Evolutionary conservation across 2,797 vertebrate species (phyloP).

Genomic region (Sebastes alutus): DNA sequence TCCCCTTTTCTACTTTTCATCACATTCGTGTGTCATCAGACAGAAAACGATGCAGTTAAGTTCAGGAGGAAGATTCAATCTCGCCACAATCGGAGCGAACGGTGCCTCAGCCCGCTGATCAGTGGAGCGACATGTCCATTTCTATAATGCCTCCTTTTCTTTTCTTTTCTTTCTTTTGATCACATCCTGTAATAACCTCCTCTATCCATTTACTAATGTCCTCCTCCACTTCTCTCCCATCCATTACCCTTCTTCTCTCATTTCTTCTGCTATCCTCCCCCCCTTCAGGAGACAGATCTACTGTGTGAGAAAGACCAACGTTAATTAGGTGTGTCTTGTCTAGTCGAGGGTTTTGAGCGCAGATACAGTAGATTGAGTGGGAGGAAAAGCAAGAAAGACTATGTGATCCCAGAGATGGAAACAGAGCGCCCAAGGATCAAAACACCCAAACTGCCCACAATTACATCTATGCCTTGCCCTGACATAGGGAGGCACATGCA

Average conservation of each 20-base stretch:
- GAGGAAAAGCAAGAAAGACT: constrained; percentile 23
- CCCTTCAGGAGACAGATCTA: constrained; percentile 9
- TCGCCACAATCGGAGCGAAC: not conserved
- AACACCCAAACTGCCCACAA: constrained; percentile 55
- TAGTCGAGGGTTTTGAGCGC: constrained; percentile 2
- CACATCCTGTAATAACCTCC: constrained; percentile 28
- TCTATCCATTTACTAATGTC: constrained; percentile 36
- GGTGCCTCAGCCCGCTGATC: not conserved
- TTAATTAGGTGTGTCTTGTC: constrained; percentile 49
- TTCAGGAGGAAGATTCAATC: constrained; percentile 14
- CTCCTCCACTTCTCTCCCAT: constrained; percentile 11
- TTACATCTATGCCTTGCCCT: constrained; percentile 31
- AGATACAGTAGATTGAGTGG: constrained; percentile 20
- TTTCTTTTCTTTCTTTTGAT: constrained; percentile 36
- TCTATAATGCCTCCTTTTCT: constrained; percentile 22
- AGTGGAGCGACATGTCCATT: not conserved
- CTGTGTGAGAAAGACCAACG: constrained; percentile 7
- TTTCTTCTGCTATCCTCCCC: constrained; percentile 6
- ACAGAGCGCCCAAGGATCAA: constrained; percentile 23
- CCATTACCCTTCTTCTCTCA: constrained; percentile 42
- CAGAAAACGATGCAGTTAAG: constrained; percentile 3
- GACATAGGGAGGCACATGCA: not conserved
- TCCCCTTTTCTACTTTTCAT: not conserved
- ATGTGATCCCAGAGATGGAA: constrained; percentile 26
- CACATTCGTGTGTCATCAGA: constrained; percentile 6